A percentile compares a stretch with the other conserved stretches of the same genome.
Conservation (phyloP, 92 coral and sea anemone species). For the Galaxea fascicularis region DNA sequence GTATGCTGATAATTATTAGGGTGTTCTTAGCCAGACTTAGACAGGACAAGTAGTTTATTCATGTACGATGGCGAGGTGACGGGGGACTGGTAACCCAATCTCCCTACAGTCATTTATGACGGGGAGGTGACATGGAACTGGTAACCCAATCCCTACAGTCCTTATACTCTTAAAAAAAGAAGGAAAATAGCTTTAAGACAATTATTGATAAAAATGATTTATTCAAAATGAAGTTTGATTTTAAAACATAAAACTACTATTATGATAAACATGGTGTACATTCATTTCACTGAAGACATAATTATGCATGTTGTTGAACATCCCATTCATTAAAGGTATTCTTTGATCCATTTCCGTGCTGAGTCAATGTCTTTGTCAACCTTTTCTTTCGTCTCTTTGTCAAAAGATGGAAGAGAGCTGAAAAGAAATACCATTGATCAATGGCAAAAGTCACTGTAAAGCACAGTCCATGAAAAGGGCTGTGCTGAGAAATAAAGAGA, state of each 20-base stretch:
- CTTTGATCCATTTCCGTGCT: slow-evolving; percentile 92
- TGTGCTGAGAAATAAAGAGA: no score
- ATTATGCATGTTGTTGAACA: background rate
- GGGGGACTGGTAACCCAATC: no score
- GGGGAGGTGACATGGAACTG: no score
- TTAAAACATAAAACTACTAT: no score
- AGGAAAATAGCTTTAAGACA: background rate
- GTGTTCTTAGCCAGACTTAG: no score
- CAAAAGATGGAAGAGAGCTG: slow-evolving; percentile 92
- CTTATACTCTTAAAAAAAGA: no score
- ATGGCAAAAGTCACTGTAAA: background rate
- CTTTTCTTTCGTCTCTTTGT: slow-evolving; percentile 80
- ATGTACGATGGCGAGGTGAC: no score
- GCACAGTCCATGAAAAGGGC: background rate
- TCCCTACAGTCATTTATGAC: no score
- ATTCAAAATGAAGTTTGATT: no score
- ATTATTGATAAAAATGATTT: background rate
- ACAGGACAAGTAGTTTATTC: no score
- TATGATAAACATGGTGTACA: background rate
- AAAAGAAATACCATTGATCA: slow-evolving; percentile 12
- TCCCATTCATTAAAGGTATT: slow-evolving; percentile 62
- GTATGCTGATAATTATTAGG: background rate
- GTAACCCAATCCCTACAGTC: no score
- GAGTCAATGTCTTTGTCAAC: slow-evolving; percentile 92
- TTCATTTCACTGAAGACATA: background rate